These are phyloP conservation scores for Apamea sordens DNA, from an alignment of 2,888 invertebrate species.

Conservation along the genomic window DNA sequence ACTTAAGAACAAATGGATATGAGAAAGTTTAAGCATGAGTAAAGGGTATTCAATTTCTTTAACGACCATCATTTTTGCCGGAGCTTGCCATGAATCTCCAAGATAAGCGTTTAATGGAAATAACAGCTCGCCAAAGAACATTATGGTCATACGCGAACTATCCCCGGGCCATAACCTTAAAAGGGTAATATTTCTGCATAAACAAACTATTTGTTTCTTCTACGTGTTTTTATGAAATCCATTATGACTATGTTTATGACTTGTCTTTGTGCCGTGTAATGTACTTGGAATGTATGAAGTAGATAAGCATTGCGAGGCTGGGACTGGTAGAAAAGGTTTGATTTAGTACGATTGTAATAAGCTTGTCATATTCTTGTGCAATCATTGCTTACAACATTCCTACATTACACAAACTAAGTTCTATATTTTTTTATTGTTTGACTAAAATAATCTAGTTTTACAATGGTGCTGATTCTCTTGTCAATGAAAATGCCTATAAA, in stretches of 20 bases:
- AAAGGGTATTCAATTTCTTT: constrained; percentile 86
- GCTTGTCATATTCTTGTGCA: constrained; percentile 13
- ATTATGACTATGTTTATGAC: constrained; percentile 57
- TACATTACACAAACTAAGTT: neutral
- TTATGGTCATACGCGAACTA: constrained; percentile 83
- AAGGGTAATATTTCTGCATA: constrained; percentile 79
- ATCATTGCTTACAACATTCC: constrained; percentile 1
- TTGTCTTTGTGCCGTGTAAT: constrained; percentile 22
- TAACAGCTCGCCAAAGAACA: constrained; percentile 80
- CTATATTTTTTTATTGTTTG: neutral
- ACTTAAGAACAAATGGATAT: constrained; percentile 72
- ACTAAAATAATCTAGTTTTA: neutral
- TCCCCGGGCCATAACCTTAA: constrained; percentile 78
- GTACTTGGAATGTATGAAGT: constrained; percentile 30
- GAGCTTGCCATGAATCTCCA: constrained; percentile 83
- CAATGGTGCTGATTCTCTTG: no score
- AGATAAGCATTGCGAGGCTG: constrained; percentile 35
- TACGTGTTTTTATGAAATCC: constrained; percentile 64
- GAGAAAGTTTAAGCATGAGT: constrained; percentile 80
- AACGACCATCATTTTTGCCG: constrained; percentile 85
- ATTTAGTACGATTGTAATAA: constrained; percentile 34
- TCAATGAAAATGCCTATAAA: no score
- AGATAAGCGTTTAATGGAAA: constrained; percentile 87
- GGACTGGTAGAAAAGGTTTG: constrained; percentile 27
- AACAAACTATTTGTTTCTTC: constrained; percentile 78